phyloP scores from a whole-genome alignment of 2,113 vertebrate species.

The Eulemur macaco region DNA sequence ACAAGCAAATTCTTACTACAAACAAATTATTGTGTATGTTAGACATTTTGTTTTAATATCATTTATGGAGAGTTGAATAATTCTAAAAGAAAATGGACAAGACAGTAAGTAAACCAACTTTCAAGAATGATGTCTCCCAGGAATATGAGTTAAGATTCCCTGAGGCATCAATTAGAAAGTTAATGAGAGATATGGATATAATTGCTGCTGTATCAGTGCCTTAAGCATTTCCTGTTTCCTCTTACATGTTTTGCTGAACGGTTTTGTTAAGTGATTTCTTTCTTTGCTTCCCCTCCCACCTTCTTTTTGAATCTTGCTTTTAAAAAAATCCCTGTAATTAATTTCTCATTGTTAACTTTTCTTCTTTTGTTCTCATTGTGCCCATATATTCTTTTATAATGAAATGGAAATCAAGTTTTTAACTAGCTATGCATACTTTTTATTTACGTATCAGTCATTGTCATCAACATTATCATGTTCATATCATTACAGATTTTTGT shows the following conservation, averaged over 20 bases:
- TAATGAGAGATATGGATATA: not conserved
- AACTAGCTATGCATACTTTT: not conserved
- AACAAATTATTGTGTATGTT: not conserved
- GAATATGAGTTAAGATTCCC: not conserved
- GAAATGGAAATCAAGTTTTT: conserved; percentile 12
- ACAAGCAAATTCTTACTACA: conserved; percentile 11
- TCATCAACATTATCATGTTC: not conserved
- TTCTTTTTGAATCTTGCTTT: conserved; percentile 17
- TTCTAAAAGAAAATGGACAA: conserved; percentile 42
- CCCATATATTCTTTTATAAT: conserved; percentile 7
- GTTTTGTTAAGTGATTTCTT: conserved; percentile 52
- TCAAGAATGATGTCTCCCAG: not conserved
- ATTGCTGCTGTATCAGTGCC: not conserved
- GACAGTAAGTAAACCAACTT: not conserved
- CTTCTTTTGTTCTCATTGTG: conserved; percentile 25
- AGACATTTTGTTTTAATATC: conserved; percentile 7
- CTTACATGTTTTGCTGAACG: not conserved
- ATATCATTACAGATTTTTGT: not conserved
- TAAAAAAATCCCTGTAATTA: not conserved
- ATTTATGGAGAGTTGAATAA: conserved; percentile 25
- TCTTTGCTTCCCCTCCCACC: not conserved
- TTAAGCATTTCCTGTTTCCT: conserved; percentile 25
- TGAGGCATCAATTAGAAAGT: conserved; percentile 14
- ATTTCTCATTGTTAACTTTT: not conserved
- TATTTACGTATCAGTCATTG: not conserved